Evolutionary conservation across 2,888 invertebrate species (phyloP).

Genomic region (Drosophila setosimentum): DNA sequence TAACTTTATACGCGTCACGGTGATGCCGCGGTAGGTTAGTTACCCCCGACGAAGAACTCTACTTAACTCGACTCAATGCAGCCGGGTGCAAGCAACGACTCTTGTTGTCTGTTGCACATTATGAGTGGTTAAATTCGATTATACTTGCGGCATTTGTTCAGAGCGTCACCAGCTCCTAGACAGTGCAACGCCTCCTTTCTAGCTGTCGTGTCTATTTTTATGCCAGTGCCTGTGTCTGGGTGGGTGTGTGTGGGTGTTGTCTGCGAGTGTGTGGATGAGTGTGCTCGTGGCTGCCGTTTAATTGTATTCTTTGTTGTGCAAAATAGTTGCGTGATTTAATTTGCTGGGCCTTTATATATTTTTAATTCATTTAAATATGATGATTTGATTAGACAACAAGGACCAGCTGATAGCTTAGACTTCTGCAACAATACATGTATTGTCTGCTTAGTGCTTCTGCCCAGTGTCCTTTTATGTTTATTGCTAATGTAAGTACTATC

Average conservation of each 20-base stretch:
- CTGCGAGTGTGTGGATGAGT: slow-evolving; percentile 2
- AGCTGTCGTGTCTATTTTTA: slow-evolving; percentile 25
- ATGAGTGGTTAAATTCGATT: slow-evolving; percentile 83
- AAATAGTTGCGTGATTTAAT: slow-evolving; percentile 79
- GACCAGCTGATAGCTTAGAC: slow-evolving; percentile 11
- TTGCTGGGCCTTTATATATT: slow-evolving; percentile 70
- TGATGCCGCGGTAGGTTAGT: slow-evolving; percentile 21
- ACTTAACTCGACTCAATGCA: slow-evolving; percentile 21
- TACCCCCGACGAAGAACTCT: slow-evolving; percentile 3
- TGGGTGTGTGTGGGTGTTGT: slow-evolving; percentile 4
- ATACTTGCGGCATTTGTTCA: slow-evolving; percentile 75
- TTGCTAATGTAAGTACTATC: neutral
- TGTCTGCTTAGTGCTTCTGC: neutral
- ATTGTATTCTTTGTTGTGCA: slow-evolving; percentile 72
- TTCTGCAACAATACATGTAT: neutral
- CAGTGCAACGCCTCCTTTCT: slow-evolving; percentile 51
- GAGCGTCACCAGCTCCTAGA: slow-evolving; percentile 40
- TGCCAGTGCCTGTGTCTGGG: neutral
- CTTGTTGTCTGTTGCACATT: slow-evolving; percentile 81
- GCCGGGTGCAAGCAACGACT: slow-evolving; percentile 28
- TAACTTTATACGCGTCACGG: slow-evolving; percentile 78
- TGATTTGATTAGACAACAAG: slow-evolving; percentile 61
- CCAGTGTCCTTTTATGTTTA: neutral
- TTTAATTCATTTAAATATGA: slow-evolving; percentile 71
- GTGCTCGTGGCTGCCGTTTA: slow-evolving; percentile 39